phyloP scores from a whole-genome alignment of 2,888 invertebrate species.

The Toxonevra muliebris region DNA sequence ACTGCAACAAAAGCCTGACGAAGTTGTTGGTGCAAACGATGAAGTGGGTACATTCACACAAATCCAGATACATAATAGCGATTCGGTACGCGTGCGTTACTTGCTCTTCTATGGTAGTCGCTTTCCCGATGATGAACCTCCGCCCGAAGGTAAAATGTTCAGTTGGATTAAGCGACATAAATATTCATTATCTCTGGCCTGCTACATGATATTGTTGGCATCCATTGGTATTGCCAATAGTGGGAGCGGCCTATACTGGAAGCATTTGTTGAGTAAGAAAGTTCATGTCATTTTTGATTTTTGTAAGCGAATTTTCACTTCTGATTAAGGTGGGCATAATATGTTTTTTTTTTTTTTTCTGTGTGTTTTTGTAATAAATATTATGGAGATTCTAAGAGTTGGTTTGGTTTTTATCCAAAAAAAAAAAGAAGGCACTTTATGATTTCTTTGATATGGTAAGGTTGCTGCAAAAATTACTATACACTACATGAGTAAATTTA shows the following conservation, averaged over 20 bases:
- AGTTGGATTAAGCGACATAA: constrained; percentile 73
- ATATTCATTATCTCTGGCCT: constrained; percentile 70
- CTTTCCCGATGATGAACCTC: constrained; percentile 40
- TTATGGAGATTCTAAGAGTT: too few relatives aligned
- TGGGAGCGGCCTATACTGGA: constrained; percentile 61
- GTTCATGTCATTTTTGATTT: constrained; percentile 31
- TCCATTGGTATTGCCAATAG: constrained; percentile 74
- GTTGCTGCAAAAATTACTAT: too few relatives aligned
- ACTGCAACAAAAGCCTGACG: too few relatives aligned
- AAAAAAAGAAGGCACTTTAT: too few relatives aligned
- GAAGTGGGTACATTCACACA: constrained; percentile 17
- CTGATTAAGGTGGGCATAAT: constrained; percentile 7
- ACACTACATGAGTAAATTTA: too few relatives aligned
- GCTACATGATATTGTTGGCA: constrained; percentile 72
- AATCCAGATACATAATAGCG: constrained; percentile 65
- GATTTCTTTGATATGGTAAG: too few relatives aligned
- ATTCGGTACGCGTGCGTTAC: constrained; percentile 78
- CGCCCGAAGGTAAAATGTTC: constrained; percentile 29
- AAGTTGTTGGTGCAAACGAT: background rate
- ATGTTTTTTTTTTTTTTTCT: too few relatives aligned
- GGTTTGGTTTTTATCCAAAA: too few relatives aligned
- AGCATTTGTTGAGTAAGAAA: constrained; percentile 31
- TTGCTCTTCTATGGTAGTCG: constrained; percentile 73
- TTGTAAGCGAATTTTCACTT: constrained; percentile 32
- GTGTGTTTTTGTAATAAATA: too few relatives aligned